Evolutionary conservation across 2,113 vertebrate species (phyloP), one percentile per base, ranked within the genome.

Genomic region (Chitala chitala): DNA sequence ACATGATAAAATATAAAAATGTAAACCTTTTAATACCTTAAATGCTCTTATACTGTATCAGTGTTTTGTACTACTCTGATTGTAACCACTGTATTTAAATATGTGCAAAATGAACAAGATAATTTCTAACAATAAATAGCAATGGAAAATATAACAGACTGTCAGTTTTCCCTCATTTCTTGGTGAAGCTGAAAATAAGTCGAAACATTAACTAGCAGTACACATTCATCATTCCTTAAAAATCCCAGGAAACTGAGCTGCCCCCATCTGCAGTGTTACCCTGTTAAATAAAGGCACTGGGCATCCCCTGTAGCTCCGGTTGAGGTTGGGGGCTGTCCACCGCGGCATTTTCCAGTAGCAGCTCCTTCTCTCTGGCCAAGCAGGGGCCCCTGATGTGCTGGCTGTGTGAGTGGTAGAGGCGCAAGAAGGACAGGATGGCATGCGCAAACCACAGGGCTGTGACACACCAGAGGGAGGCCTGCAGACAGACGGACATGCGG

Each of bases 331-430:
- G 82, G 71, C 77, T 74, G 10, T 85, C 86, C 3, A 82, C 82
- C 0, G 76, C 75, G 31, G 79, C 78, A 73, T 83, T 69, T 40
- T 82, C 83, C 65, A 91, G 76, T 51, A 92, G 88, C 56, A 91
- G 74, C 76, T 91, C 89, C 78, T 91, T 91, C 78, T 92, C 91
- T 20, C 89, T 68, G 77, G 81, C 79, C 8, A 90, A 82, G 76
- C 91, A 91, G 0, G 87, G 88, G 5, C 87, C 58, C 1, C 72
- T 84, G 46, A 90, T 84, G 78, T 90, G 79, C 84, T 89, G 86
- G 68, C 86, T 91, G 81, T 92, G 89, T 31, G 89, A 91, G 80
- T 91, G 88, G 78, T 90, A 91, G 50, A 92, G 87, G 29, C 90
- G 86, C 80, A 91, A 83, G 83, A 92, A 91, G 6, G 91, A 87